Evolutionary conservation across 1,140 invertebrate genomes (phyloP).

Genomic region (Odontomachus brunneus): DNA sequence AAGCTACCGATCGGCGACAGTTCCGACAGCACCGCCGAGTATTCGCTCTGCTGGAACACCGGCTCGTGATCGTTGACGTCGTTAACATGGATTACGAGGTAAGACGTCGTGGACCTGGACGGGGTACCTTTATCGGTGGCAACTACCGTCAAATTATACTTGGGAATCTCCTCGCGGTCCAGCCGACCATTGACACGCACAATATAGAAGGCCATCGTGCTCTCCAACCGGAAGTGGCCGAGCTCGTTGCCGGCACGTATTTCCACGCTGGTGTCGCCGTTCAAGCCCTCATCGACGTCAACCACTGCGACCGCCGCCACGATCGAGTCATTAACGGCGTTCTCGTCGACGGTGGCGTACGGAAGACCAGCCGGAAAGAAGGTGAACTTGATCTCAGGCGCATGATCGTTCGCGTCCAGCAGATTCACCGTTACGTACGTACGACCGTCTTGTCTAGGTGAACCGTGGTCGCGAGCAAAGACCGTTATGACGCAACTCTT

Average conservation of each 20-base stretch:
- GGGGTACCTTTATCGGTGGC: slow-evolving; percentile 95
- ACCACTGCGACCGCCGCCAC: slow-evolving; percentile 97
- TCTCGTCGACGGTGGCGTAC: slow-evolving; percentile 97
- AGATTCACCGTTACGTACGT: slow-evolving; percentile 98
- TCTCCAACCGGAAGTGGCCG: slow-evolving; percentile 94
- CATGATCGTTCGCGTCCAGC: slow-evolving; percentile 97
- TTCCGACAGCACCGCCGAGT: slow-evolving; percentile 95
- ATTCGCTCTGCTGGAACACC: slow-evolving; percentile 97
- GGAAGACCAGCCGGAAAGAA: slow-evolving; percentile 91
- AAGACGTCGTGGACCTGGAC: slow-evolving; percentile 92
- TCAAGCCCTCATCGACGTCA: slow-evolving; percentile 95
- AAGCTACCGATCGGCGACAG: slow-evolving; percentile 94
- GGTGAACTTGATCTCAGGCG: slow-evolving; percentile 95
- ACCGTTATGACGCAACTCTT: slow-evolving; percentile 98
- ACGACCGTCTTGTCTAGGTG: slow-evolving; percentile 94
- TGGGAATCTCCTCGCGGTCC: slow-evolving; percentile 96
- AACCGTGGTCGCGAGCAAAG: slow-evolving; percentile 96
- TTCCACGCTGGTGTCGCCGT: slow-evolving; percentile 94
- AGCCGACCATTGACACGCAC: slow-evolving; percentile 96
- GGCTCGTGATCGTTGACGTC: slow-evolving; percentile 98
- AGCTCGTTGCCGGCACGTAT: slow-evolving; percentile 96
- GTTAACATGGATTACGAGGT: slow-evolving; percentile 96
- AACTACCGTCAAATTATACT: slow-evolving; percentile 96
- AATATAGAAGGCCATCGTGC: slow-evolving; percentile 93
- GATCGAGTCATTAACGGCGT: slow-evolving; percentile 94